phyloP scores from a whole-genome alignment of 2,888 invertebrate species.

The Clunio marinus region DNA sequence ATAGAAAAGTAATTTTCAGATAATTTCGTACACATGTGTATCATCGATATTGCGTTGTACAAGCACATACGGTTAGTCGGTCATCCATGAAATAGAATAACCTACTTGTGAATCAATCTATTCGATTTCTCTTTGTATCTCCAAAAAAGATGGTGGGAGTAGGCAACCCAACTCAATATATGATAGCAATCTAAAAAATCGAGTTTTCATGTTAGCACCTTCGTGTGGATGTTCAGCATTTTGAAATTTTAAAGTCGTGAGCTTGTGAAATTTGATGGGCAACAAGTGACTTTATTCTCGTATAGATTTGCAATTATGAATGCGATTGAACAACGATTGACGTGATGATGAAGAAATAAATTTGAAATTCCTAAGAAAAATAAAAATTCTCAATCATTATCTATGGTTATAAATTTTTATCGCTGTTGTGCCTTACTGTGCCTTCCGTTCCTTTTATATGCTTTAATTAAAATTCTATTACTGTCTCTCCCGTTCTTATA shows the following conservation, averaged over 20 bases:
- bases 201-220: not conserved
- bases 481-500: too few relatives aligned
- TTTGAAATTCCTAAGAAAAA: too few relatives aligned
- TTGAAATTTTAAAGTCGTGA: too few relatives aligned
- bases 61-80: not conserved
- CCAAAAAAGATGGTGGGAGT: not conserved
- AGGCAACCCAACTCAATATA: not conserved
- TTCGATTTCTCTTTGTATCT: conserved; percentile 3
- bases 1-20: conserved; percentile 32
- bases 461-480: conserved; percentile 39
- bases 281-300: too few relatives aligned
- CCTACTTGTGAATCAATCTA: conserved; percentile 37
- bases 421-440: conserved; percentile 19
- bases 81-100: conserved; percentile 38
- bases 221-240: too few relatives aligned
- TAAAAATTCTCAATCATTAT: too few relatives aligned
- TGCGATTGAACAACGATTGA: too few relatives aligned
- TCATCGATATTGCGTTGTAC: not conserved
- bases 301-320: too few relatives aligned
- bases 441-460: conserved; percentile 38
- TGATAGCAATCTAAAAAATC: not conserved
- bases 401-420: too few relatives aligned
- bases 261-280: too few relatives aligned
- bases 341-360: too few relatives aligned
- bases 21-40: conserved; percentile 22